Conservation (phyloP, 2,797 vertebrate genomes). For the Enteromius unitaeniatus region DNA sequence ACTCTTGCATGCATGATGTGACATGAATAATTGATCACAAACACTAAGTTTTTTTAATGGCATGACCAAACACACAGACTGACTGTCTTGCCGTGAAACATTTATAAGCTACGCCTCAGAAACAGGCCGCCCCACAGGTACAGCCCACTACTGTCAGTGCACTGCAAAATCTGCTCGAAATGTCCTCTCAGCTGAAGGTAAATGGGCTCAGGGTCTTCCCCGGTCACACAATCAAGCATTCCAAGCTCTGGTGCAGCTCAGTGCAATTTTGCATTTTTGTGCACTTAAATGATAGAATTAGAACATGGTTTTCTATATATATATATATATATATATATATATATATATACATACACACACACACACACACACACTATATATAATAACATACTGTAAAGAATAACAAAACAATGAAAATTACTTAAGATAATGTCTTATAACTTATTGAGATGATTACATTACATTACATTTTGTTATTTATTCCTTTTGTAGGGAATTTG, state of each 20-base stretch:
- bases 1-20: conserved; percentile 35
- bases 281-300: not conserved
- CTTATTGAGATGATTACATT: not conserved
- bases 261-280: not conserved
- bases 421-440: not conserved
- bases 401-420: not conserved
- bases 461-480: not conserved
- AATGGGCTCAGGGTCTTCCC: conserved; percentile 10
- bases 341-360: too few relatives aligned
- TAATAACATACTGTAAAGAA: too few relatives aligned
- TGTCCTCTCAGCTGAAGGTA: not conserved
- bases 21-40: conserved; percentile 57
- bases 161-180: not conserved
- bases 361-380: too few relatives aligned
- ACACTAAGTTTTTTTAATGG: conserved; percentile 53
- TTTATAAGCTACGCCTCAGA: conserved; percentile 53
- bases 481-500: not conserved
- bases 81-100: conserved; percentile 55
- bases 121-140: conserved; percentile 2
- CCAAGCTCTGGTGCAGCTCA: not conserved
- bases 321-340: too few relatives aligned
- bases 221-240: not conserved
- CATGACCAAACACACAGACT: conserved; percentile 28
- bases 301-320: not conserved
- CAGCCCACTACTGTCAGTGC: not conserved